Evolutionary conservation across 2,113 vertebrate species (phyloP), one percentile per base, ranked within the genome.

Genomic region (Coregonus clupeaformis): DNA sequence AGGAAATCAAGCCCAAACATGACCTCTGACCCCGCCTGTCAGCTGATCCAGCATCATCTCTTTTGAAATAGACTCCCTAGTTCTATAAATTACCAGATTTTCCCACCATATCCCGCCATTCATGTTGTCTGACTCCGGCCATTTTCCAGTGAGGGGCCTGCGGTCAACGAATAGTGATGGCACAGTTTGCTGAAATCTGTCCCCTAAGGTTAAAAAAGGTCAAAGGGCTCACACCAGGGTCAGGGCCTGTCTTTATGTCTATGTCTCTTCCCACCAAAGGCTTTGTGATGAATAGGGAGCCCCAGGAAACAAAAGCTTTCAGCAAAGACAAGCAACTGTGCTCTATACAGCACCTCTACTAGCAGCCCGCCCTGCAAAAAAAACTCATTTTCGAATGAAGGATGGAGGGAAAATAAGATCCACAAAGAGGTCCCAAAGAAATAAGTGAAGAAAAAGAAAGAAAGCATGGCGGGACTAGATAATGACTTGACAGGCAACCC

Each of bases 271-370:
- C 93, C 93, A 96, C 92, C 95, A 93, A 97, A 97, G 96, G 94
- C 95, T 95, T 94, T 94, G 94, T 97, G 96, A 96, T 97, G 97
- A 97, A 96, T 98, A 93, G 93, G 88, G 86, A 93, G 94, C 94
- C 91, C 90, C 90, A 86, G 90, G 80, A 87, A 94, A 96, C 94
- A 95, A 95, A 94, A 95, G 94, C 91, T 94, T 94, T 95, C 94
- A 95, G 93, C 87, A 89, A 93, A 92, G 90, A 93, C 94, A 93
- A 95, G 96, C 95, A 95, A 96, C 95, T 94, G 93, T 84, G 91
- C 89, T 91, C 95, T 92, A 94, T 96, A 95, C 95, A 98, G 96
- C 94, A 88, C 95, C 94, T 95, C 92, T 88, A 85, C 93, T 93
- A 88, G 74, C 83, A 68, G 90, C 91, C 92, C 91, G 91, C 86